A percentile compares a stretch with the other conserved stretches of the same genome.
Evolutionary conservation across 2,888 invertebrate genomes (phyloP).

Genomic region (Axea sp.): DNA sequence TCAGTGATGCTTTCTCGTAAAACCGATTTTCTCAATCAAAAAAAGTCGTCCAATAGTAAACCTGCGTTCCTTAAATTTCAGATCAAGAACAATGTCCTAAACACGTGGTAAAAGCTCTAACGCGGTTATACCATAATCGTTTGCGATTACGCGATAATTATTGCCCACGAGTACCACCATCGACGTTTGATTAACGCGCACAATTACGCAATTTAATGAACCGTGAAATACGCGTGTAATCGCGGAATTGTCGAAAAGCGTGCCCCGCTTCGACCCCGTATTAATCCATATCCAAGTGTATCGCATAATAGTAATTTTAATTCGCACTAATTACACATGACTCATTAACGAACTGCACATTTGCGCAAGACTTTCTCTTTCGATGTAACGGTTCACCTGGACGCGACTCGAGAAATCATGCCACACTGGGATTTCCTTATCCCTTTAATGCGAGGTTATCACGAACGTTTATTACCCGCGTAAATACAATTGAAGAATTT

Average conservation of each 20-base stretch:
- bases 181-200: constrained; percentile 40
- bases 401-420: constrained; percentile 58
- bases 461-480: constrained; percentile 63
- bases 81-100: no score
- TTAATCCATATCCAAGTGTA: constrained; percentile 41
- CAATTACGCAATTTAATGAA: constrained; percentile 54
- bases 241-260: constrained; percentile 47
- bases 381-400: constrained; percentile 55
- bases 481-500: constrained; percentile 54
- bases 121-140: background rate
- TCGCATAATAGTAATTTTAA: constrained; percentile 51
- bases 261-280: background rate
- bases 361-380: constrained; percentile 58
- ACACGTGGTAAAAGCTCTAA: no score
- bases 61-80: background rate
- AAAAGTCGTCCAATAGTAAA: no score
- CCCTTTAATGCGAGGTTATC: constrained; percentile 60
- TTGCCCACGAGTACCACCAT: constrained; percentile 22
- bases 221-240: constrained; percentile 54
- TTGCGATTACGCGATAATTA: constrained; percentile 31
- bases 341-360: constrained; percentile 53
- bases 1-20: no score
- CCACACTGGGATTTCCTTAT: constrained; percentile 58
- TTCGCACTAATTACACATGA: constrained; percentile 57
- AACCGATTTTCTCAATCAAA: no score